Conservation (phyloP, 2,113 vertebrate genomes). For the Rhodinocichla rosea region DNA sequence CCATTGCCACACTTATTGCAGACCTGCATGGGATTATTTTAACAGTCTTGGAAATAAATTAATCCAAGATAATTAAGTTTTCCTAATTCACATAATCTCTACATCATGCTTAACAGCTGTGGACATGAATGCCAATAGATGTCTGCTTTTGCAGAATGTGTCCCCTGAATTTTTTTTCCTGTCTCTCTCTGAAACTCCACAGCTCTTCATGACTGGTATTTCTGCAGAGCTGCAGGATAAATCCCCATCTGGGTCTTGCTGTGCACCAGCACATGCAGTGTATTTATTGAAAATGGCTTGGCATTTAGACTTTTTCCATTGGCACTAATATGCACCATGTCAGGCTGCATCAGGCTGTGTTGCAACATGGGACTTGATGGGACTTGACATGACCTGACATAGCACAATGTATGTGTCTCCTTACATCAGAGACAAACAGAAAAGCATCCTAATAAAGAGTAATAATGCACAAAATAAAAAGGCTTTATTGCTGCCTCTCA, state of each 20-base stretch:
- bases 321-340: conserved; percentile 31
- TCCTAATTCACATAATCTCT: neutral
- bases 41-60: neutral
- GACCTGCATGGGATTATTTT: neutral
- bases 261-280: neutral
- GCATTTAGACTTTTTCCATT: conserved; percentile 50
- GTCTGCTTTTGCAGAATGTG: neutral
- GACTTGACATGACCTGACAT: conserved; percentile 57
- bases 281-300: conserved; percentile 44
- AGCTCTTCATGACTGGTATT: neutral
- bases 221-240: conserved; percentile 39
- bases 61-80: neutral
- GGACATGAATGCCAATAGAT: neutral
- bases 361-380: neutral
- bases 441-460: neutral
- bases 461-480: neutral
- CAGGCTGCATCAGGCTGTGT: neutral
- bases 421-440: conserved; percentile 32
- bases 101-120: neutral
- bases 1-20: neutral
- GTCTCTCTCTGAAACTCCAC: neutral
- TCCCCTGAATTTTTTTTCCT: neutral
- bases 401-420: conserved; percentile 49
- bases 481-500: neutral
- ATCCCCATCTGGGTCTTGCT: conserved; percentile 1